Conservation (phyloP, 2,113 vertebrate genomes). For the Microtus ochrogaster region DNA sequence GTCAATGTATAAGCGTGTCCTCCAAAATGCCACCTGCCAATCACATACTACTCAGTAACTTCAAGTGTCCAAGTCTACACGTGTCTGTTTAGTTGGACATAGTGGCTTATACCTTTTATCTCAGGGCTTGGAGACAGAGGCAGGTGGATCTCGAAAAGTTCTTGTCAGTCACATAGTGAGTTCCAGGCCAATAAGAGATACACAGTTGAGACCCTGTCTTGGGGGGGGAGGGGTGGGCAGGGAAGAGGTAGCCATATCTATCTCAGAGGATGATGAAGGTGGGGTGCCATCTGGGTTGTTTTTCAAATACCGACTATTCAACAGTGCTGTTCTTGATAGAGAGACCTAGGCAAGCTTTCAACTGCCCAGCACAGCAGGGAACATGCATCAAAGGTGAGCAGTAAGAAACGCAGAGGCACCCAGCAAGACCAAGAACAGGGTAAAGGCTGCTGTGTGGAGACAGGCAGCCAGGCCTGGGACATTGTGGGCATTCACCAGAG, state of each 20-base stretch:
- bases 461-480: not conserved
- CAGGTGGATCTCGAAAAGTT: not conserved
- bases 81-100: not conserved
- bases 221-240: not conserved
- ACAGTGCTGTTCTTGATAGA: not conserved
- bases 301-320: not conserved
- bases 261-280: not conserved
- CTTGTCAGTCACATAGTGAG: not conserved
- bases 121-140: not conserved
- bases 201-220: not conserved
- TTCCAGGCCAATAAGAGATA: not conserved
- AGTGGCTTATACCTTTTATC: not conserved
- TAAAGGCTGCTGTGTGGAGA: not conserved
- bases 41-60: not conserved
- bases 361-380: not conserved
- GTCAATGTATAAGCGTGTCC: not conserved
- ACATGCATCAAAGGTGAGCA: not conserved
- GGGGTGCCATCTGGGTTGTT: not conserved
- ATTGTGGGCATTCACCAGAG: not conserved
- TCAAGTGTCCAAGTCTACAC: not conserved
- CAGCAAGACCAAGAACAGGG: not conserved
- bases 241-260: not conserved
- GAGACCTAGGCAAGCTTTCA: not conserved
- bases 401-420: not conserved
- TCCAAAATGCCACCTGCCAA: not conserved